phyloP scores from a whole-genome alignment of 2,888 invertebrate species.

The Epiblema foenella region DNA sequence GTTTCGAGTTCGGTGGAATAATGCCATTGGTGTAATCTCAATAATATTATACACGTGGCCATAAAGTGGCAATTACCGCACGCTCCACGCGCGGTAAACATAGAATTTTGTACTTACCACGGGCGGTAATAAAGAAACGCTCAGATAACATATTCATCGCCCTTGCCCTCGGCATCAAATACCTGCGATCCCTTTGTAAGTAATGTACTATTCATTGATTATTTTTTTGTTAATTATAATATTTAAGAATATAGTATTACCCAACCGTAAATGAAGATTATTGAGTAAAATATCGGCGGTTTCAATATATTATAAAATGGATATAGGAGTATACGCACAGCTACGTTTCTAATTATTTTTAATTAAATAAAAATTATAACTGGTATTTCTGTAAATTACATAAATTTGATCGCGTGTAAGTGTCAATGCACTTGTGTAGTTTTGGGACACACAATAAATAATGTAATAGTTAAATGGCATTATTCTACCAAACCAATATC shows the following conservation, averaged over 20 bases:
- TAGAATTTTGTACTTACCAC: too few species aligned
- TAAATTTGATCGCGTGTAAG: background rate
- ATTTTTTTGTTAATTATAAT: background rate
- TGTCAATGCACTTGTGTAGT: background rate
- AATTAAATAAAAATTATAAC: background rate
- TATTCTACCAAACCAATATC: slow-evolving; percentile 63
- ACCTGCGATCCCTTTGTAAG: too few species aligned
- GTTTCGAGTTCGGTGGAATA: slow-evolving; percentile 68
- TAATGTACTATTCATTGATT: too few species aligned
- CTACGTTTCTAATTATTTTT: slow-evolving; percentile 5
- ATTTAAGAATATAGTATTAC: background rate
- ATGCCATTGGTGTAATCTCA: slow-evolving; percentile 58
- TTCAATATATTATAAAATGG: background rate
- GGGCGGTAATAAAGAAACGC: too few species aligned
- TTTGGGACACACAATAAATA: background rate
- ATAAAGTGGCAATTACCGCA: too few species aligned
- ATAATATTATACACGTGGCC: too few species aligned
- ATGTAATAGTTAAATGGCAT: slow-evolving; percentile 58
- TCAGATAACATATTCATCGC: too few species aligned
- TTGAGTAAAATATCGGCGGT: background rate
- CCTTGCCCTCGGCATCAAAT: too few species aligned
- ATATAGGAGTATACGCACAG: slow-evolving; percentile 30
- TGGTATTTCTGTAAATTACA: background rate
- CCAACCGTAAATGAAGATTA: background rate
- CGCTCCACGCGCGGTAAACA: too few species aligned